Base-by-base conservation (phyloP, 2,113 vertebrate genomes). In the Cinclus mexicanus region DNA sequence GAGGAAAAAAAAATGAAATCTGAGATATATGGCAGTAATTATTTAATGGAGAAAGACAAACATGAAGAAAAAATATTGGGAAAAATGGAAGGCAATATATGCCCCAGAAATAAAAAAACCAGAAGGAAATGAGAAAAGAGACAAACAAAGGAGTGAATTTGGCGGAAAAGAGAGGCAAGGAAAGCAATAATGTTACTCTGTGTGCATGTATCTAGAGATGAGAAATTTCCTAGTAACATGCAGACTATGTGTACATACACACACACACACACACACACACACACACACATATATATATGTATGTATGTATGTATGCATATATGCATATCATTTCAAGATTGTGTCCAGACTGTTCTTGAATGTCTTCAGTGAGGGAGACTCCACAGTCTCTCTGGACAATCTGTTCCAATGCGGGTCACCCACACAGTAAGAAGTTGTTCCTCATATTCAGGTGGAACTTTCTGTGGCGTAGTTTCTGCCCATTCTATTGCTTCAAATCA, bases 71-170 rank as follows among this genome's bases (percentile, higher is more conserved):
- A 56, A 91, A 12, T 3, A 18, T 3, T 37, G 14, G 6, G 15
- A 57, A 65, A 86, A 57, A 24, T 10, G 5, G 11, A 85, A 83
- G 12, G 56, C 7, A 29, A 4, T 64, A 35, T 39, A 33, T 55
- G 15, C 5, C 17, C 16, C 20, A 60, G 42, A 39, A 65, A 41
- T 23, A 22, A 37, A 31, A 46, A 46, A 14, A 15, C 47, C 14
- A 1, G 0, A 37, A 39, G 10, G 1, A 21, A 52, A 5, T 1
- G 1, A 59, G 10, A 52, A 28, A 72, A 50, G 2, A 25, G 52
- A 61, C 1, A 12, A 80, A 56, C 5, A 44, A 39, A 29, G 10
- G 28, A 46, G 9, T 7, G 6, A 13, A 35, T 18, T 11, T 12
- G 1, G 1, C 15, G 75, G 9, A 72, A 89, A 78, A 77, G 31